Evolutionary conservation across 2,797 vertebrate genomes (phyloP).

Genomic region (Chlorospingus semifuscus): DNA sequence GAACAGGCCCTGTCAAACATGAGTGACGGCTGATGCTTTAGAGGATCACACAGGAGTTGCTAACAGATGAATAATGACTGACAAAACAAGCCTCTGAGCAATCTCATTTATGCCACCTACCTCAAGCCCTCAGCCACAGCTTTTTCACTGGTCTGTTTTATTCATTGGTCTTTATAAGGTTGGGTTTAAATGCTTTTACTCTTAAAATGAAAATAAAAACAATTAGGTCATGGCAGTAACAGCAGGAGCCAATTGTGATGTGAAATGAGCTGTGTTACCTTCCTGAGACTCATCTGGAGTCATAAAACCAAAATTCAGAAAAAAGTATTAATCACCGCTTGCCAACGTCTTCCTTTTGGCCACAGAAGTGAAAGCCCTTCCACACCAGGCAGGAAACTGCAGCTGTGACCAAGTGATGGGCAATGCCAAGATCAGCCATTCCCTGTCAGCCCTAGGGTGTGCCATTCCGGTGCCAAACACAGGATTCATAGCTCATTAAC

Average conservation of each 20-base stretch:
- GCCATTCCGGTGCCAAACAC: neutral
- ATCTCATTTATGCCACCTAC: neutral
- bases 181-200: neutral
- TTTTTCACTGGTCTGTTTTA: neutral
- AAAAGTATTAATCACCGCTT: neutral
- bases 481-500: neutral
- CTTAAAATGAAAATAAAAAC: neutral
- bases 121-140: neutral
- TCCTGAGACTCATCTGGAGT: neutral
- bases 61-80: neutral
- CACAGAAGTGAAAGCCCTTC: neutral
- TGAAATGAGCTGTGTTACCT: neutral
- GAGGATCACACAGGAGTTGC: neutral
- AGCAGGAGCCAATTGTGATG: neutral
- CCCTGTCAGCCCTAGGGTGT: neutral
- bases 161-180: neutral
- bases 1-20: neutral
- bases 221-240: neutral
- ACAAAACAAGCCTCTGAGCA: neutral
- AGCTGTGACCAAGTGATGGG: neutral
- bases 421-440: neutral
- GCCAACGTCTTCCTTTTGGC: neutral
- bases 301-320: neutral
- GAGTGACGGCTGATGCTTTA: accelerated
- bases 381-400: neutral